phyloP scores from a whole-genome alignment of 2,888 invertebrate genomes.

The Morpho deidamia region DNA sequence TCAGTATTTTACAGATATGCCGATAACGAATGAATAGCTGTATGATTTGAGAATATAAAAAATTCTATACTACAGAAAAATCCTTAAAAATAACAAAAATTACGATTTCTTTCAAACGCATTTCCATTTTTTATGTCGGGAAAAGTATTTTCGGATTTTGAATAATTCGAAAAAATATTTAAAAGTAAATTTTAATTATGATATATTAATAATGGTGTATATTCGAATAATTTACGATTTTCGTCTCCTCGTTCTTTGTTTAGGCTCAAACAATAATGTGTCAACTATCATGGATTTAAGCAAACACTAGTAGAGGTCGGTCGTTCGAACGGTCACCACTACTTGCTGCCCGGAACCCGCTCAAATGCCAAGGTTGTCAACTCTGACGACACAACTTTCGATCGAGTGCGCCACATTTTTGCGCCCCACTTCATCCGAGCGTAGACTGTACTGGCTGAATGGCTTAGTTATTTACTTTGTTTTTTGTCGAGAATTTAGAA shows the following conservation, averaged over 20 bases:
- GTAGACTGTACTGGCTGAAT: conserved; percentile 7
- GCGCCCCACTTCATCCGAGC: conserved; percentile 53
- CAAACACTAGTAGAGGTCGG: conserved; percentile 36
- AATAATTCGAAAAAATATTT: neutral
- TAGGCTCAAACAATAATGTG: neutral
- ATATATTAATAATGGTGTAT: neutral
- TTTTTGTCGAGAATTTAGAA: conserved; percentile 1
- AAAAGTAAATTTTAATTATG: neutral
- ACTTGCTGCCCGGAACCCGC: conserved; percentile 63
- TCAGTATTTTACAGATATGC: too few species aligned
- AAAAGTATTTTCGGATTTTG: too few species aligned
- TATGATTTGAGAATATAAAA: too few species aligned
- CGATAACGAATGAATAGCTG: too few species aligned
- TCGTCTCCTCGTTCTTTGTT: neutral
- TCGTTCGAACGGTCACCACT: conserved; percentile 50
- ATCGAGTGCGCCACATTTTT: conserved; percentile 71
- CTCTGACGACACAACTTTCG: conserved; percentile 77
- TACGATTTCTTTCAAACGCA: too few species aligned
- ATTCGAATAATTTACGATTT: neutral
- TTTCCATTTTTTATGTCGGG: too few species aligned
- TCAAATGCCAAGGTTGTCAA: conserved; percentile 78
- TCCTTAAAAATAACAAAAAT: too few species aligned
- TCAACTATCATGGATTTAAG: conserved; percentile 22
- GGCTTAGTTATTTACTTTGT: conserved; percentile 13
- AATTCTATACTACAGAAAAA: too few species aligned